Conservation (phyloP, 2,888 invertebrate species). For the Crematogaster levior region DNA sequence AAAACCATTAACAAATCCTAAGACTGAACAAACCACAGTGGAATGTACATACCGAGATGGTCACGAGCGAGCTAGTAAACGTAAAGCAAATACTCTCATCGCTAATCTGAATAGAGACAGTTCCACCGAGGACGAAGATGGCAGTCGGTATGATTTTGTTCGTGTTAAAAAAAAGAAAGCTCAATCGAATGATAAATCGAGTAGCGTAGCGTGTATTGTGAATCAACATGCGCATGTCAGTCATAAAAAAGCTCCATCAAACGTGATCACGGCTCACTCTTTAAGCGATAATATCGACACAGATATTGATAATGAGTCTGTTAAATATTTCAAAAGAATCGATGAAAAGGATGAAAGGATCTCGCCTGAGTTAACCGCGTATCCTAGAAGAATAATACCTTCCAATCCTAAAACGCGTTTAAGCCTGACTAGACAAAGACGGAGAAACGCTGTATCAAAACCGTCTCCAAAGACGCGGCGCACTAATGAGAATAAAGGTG, state of each 20-base stretch:
- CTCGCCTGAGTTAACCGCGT: constrained; percentile 34
- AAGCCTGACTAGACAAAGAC: neutral
- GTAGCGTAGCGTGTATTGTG: neutral
- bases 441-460: neutral
- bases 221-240: neutral
- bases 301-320: neutral
- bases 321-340: constrained; percentile 49
- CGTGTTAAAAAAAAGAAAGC: constrained; percentile 65
- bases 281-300: constrained; percentile 10
- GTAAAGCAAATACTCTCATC: constrained; percentile 66
- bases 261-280: neutral
- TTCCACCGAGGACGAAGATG: constrained; percentile 65
- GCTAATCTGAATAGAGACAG: constrained; percentile 22
- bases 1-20: constrained; percentile 60
- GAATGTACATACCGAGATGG: constrained; percentile 57
- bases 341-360: constrained; percentile 18
- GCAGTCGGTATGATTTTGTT: constrained; percentile 62
- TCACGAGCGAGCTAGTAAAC: constrained; percentile 68
- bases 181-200: constrained; percentile 17
- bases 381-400: constrained; percentile 72
- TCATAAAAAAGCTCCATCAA: neutral
- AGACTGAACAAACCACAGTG: constrained; percentile 53
- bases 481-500: neutral
- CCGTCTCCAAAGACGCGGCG: neutral
- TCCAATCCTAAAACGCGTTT: constrained; percentile 62